Evolutionary conservation across 1,140 invertebrate species (phyloP).

Genomic region (Rhagoletis zephyria): DNA sequence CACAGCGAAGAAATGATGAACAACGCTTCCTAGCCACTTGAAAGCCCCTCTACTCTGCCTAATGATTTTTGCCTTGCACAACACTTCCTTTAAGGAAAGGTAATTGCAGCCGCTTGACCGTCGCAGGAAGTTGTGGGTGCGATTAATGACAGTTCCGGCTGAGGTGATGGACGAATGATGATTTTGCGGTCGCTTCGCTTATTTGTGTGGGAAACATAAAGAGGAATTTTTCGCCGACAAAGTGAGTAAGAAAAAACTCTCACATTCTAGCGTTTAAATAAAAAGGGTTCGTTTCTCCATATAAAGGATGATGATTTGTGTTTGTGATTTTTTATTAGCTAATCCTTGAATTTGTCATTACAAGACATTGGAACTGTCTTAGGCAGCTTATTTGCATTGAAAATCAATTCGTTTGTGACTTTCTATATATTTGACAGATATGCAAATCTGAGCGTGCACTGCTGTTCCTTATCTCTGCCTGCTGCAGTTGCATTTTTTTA

Average conservation of each 20-base stretch:
- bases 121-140: conserved; percentile 48
- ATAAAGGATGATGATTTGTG: not conserved
- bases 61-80: conserved; percentile 17
- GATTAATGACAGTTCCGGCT: not conserved
- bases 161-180: not conserved
- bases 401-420: not conserved
- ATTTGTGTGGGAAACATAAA: conserved; percentile 28
- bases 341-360: too few relatives aligned
- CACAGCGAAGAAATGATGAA: not conserved
- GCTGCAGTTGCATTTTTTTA: not conserved
- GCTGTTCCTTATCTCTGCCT: not conserved
- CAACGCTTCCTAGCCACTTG: not conserved
- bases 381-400: not conserved
- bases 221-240: not conserved
- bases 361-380: too few relatives aligned
- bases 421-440: too few relatives aligned
- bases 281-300: not conserved
- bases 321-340: too few relatives aligned
- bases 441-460: too few relatives aligned
- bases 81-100: not conserved
- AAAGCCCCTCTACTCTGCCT: not conserved
- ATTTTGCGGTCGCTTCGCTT: not conserved
- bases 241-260: too few relatives aligned
- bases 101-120: not conserved
- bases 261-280: too few relatives aligned